These are phyloP conservation scores for Cebidichthys violaceus DNA, from an alignment of 2,113 vertebrate genomes.

Conservation along the genomic window DNA sequence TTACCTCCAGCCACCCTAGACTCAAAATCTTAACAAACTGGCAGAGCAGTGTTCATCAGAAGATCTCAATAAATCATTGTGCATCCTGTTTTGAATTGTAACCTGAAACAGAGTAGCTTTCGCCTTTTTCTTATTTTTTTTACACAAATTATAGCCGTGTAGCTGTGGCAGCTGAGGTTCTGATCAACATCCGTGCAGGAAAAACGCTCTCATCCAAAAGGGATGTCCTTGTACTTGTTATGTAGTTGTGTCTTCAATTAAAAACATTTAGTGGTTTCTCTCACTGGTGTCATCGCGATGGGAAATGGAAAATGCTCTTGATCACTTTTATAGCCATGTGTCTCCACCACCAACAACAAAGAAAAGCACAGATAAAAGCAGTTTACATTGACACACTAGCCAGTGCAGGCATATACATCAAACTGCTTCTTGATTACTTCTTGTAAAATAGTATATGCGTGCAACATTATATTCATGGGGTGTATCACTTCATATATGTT, in stretches of 20 bases:
- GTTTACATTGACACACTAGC: slow-evolving; percentile 27
- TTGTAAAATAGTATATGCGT: slow-evolving; percentile 17
- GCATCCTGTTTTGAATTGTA: neutral
- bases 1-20: neutral
- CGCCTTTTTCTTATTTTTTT: neutral
- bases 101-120: neutral
- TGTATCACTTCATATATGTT: slow-evolving; percentile 8
- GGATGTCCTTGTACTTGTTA: slow-evolving; percentile 30
- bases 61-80: slow-evolving; percentile 3
- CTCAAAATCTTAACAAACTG: slow-evolving; percentile 28
- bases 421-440: slow-evolving; percentile 13
- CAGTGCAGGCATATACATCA: slow-evolving; percentile 15
- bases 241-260: slow-evolving; percentile 34
- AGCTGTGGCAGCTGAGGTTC: neutral
- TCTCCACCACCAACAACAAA: slow-evolving; percentile 30
- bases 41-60: neutral
- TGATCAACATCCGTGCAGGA: slow-evolving; percentile 23
- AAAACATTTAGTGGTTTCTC: slow-evolving; percentile 48
- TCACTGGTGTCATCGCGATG: slow-evolving; percentile 23
- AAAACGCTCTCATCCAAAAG: slow-evolving; percentile 23
- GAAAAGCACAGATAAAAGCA: slow-evolving; percentile 20
- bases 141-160: neutral
- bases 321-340: slow-evolving; percentile 40
- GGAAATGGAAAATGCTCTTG: slow-evolving; percentile 45
- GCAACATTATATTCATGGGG: slow-evolving; percentile 10